Percentiles rank a stretch among this genome's conserved stretches.
phyloP scores from a whole-genome alignment of 1,140 invertebrate genomes.

The Bombus huntii region DNA sequence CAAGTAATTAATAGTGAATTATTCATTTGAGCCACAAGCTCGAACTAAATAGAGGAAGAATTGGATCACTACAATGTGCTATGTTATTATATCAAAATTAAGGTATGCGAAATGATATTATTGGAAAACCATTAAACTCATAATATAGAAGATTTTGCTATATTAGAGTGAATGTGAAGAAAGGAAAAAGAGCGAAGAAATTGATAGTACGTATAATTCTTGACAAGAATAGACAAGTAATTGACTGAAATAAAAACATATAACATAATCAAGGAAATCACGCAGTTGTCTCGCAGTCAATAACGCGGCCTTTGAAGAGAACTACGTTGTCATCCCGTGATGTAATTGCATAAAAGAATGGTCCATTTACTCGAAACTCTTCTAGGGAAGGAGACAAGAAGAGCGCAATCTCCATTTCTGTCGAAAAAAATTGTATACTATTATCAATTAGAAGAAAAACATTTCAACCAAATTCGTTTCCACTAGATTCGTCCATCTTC shows the following conservation, averaged over 20 bases:
- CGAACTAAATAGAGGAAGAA: not conserved
- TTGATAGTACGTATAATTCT: not conserved
- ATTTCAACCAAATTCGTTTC: not conserved
- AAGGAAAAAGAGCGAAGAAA: conserved; percentile 23
- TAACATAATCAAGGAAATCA: not conserved
- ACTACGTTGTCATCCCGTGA: conserved; percentile 5
- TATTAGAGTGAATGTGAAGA: conserved; percentile 9
- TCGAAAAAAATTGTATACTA: conserved; percentile 2
- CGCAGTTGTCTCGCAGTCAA: not conserved
- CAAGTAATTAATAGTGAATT: conserved; percentile 54
- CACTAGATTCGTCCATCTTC: not conserved
- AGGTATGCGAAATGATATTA: not conserved
- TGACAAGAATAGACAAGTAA: not conserved
- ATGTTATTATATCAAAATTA: not conserved
- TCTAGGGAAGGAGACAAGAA: not conserved
- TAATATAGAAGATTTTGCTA: not conserved
- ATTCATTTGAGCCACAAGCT: not conserved
- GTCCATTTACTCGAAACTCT: conserved; percentile 4
- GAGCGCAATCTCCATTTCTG: not conserved
- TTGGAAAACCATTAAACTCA: not conserved
- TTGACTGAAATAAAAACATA: not conserved
- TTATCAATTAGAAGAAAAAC: not conserved
- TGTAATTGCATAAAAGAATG: conserved; percentile 23
- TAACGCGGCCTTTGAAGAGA: conserved; percentile 6
- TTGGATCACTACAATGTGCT: not conserved